Conservation (phyloP, 2,888 invertebrate genomes). For the Terebella lapidaria region DNA sequence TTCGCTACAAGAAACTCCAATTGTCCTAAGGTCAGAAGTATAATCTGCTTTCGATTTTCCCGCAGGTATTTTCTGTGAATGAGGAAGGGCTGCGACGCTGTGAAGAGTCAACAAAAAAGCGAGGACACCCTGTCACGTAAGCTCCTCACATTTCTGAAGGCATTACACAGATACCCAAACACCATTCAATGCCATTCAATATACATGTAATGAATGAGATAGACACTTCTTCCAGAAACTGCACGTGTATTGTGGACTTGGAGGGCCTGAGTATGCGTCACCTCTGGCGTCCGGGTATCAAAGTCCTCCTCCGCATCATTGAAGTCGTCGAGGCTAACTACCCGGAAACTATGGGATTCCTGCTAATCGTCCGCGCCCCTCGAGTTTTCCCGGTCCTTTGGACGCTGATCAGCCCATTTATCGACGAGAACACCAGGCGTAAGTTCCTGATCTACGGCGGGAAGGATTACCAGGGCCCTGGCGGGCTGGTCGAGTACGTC, state of each 20-base stretch:
- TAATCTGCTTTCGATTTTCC: neutral
- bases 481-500: conserved; percentile 80
- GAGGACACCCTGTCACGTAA: conserved; percentile 71
- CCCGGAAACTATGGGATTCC: conserved; percentile 89
- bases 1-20: neutral
- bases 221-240: no score
- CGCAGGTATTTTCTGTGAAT: conserved; percentile 46
- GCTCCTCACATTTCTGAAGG: no score
- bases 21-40: neutral
- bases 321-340: conserved; percentile 89
- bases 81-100: conserved; percentile 84
- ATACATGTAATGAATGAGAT: neutral
- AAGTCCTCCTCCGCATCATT: conserved; percentile 62
- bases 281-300: conserved; percentile 88
- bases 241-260: conserved; percentile 85
- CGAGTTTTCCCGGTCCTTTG: conserved; percentile 91
- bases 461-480: conserved; percentile 75
- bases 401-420: conserved; percentile 92
- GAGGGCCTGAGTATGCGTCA: conserved; percentile 94
- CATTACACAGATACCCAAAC: no score
- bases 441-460: conserved; percentile 90
- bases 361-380: conserved; percentile 85
- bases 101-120: conserved; percentile 76
- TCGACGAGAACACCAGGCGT: conserved; percentile 86
- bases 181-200: neutral